Evolutionary conservation across 2,797 vertebrate species (phyloP), one percentile per base, ranked within the genome.

Genomic region (Pachyuromys duprasi): DNA sequence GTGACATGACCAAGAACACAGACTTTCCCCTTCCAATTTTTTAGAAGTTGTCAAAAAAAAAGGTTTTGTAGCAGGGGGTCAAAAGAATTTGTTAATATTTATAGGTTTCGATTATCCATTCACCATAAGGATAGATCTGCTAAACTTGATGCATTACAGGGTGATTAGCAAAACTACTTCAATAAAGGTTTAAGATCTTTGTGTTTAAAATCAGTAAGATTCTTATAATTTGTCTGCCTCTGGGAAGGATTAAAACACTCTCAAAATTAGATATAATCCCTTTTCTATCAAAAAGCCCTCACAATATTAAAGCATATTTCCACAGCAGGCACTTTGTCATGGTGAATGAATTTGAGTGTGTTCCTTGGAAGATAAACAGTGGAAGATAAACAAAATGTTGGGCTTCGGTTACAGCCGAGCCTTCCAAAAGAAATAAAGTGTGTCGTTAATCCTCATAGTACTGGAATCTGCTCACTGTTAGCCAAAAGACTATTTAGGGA

Each of bases 361-460:
- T 72, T 89, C 70, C 88, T 89, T 74, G 88, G 90, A 97, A 96
- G 96, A 90, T n/a, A 95, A 95, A 96, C 92, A 91, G 63, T 45
- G 94, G 53, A 95, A 92, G 86, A 60, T 75, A 95, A 97, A 95
- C 95, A 95, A 88, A 91, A 55, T 26, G 55, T 92, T 89, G 83
- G 92, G 74, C 94, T 97, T 95, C 74, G 3, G 89, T 84, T 94
- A 49, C 2, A 86, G 63, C 39, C 80, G 31, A 74, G 94, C 57
- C 72, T 95, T 95, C 86, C 92, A 96, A 94, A 92, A 94, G 93
- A 96, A 95, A 90, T 92, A 84, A 83, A 96, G 91, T 86, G 84
- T 84, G 83, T 94, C 42, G 89, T 90, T 96, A 94, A 96, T 94
- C 94, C 83, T 89, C n/a, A 60, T 22, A 78, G 90, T 7, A 3